These are phyloP conservation scores for Pyrrhia umbra DNA, from an alignment of 2,888 invertebrate genomes.

Conservation along the genomic window DNA sequence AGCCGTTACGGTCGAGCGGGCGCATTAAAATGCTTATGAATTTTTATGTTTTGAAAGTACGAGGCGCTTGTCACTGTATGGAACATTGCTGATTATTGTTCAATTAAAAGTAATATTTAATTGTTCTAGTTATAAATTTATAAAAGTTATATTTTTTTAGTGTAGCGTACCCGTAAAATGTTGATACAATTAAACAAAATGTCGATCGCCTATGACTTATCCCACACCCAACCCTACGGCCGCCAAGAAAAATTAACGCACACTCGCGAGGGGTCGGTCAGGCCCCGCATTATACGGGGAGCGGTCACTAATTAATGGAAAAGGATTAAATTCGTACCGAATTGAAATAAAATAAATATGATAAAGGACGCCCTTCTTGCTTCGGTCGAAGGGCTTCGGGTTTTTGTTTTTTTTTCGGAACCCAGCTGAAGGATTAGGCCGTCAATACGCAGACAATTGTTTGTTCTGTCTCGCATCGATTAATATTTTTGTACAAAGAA, in stretches of 20 bases:
- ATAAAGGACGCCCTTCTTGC: conserved; percentile 83
- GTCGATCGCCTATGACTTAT: conserved; percentile 57
- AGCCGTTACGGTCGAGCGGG: conserved; percentile 59
- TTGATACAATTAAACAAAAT: conserved; percentile 17
- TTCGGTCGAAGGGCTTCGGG: conserved; percentile 64
- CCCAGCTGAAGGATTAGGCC: conserved; percentile 67
- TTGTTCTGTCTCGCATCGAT: conserved; percentile 65
- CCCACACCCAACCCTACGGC: conserved; percentile 72
- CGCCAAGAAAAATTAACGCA: conserved; percentile 87
- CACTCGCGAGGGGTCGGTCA: conserved; percentile 74
- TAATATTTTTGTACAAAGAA: conserved; percentile 19
- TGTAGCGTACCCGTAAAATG: no score
- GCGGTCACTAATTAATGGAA: conserved; percentile 90
- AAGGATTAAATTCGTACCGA: conserved; percentile 90
- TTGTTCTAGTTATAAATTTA: neutral
- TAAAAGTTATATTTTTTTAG: no score
- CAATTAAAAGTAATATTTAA: neutral
- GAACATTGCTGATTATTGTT: conserved; percentile 13
- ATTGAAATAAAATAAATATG: conserved; percentile 91
- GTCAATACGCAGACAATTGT: conserved; percentile 74
- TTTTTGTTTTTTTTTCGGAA: conserved; percentile 53
- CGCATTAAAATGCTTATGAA: conserved; percentile 47
- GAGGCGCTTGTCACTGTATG: conserved; percentile 48
- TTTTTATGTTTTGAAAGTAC: conserved; percentile 53
- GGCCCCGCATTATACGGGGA: conserved; percentile 81